Evolutionary conservation across 2,797 vertebrate species (phyloP), one percentile per base, ranked within the genome.

Genomic region (Pseudomugil gertrudae): DNA sequence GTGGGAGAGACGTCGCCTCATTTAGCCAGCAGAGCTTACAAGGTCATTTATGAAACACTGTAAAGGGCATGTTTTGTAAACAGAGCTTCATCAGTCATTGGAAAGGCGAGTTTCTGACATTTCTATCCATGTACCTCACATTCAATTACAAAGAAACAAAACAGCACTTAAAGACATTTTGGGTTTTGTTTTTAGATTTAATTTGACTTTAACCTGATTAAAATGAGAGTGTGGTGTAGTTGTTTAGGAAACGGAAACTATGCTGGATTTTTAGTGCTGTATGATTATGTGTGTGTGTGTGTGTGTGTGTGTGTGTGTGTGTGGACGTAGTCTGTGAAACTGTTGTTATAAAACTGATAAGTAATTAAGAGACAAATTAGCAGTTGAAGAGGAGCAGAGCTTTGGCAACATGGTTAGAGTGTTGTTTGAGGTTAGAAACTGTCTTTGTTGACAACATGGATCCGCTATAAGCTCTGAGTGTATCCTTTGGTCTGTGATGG

Each of bases 391-490:
- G 8, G 32, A 33, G 5, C 32, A 33, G 9, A 36, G 35, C 26
- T 57, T 10, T 35, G 36, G 38, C 51, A 27, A 56, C 23, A n/a
- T 35, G 57, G 67, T 60, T 59, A 17, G 48, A 30, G 64, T 13
- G 52, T 55, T 72, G 59, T 84, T 73, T 82, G 69, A 68, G 66
- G 76, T 78, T 13, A 53, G 65, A 68, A 48, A 19, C 58, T 5
- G 32, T 59, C 57, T 77, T 26, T 79, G 79, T 80, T 84, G 71
- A 83, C 75, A 29, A 7, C 32, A 45, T 19, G 48, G 85, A 84
- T 90, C 66, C 79, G 9, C 62, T 33, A 0, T 68, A 26, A 81
- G 63, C 79, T 60, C 26, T n/a, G 66, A 65, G 38, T 78, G 79
- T 79, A 69, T 83, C 80, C 43, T 72, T 63, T 79, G 66, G 70